Evolutionary conservation across 2,113 vertebrate species (phyloP).

Genomic region (Tragelaphus strepsiceros): DNA sequence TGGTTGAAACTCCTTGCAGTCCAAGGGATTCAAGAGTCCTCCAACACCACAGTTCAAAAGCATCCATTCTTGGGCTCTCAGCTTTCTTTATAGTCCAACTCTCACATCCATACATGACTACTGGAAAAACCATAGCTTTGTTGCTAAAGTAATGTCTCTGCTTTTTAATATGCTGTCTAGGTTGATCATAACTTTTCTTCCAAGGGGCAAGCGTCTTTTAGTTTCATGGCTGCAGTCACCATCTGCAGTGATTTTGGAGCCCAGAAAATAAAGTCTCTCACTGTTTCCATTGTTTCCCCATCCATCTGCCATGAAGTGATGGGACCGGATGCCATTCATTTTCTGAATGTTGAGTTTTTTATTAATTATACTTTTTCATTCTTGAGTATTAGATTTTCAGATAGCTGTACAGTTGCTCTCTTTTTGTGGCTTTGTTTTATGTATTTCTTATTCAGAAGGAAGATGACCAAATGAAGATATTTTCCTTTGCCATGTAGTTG

Average conservation of each 20-base stretch:
- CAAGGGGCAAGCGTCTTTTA: not conserved
- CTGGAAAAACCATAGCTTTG: not conserved
- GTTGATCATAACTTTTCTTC: not conserved
- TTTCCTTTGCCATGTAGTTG: not conserved
- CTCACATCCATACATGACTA: not conserved
- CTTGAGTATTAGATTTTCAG: not conserved
- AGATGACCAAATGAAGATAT: not conserved
- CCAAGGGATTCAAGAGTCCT: not conserved
- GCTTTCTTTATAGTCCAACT: not conserved
- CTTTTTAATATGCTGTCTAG: not conserved
- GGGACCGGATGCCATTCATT: not conserved
- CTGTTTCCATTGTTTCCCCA: not conserved
- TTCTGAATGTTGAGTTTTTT: not conserved
- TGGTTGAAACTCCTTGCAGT: not conserved
- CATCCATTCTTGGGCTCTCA: not conserved
- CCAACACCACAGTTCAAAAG: not conserved
- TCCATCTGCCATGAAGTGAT: not conserved
- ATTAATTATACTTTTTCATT: slow-evolving; percentile 16
- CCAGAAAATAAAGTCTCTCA: not conserved
- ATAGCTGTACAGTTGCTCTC: not conserved
- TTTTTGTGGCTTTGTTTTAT: not conserved
- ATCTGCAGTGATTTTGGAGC: not conserved
- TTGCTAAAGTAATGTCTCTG: not conserved
- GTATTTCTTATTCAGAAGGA: not conserved
- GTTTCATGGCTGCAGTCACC: not conserved